Evolutionary conservation across 2,113 vertebrate species (phyloP).

Genomic region (Proteles cristata): DNA sequence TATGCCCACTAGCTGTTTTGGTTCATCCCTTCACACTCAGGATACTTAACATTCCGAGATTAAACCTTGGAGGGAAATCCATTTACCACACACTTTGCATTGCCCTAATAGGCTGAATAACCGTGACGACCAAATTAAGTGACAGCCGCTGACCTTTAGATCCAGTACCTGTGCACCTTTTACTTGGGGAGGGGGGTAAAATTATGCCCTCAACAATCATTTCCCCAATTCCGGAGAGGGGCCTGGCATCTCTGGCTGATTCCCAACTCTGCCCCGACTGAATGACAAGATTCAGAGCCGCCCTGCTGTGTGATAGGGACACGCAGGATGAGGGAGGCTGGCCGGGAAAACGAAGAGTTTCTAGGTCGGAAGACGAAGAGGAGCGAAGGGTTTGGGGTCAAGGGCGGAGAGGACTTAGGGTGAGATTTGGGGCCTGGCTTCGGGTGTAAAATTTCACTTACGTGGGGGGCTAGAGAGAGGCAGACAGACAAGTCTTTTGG

Average conservation of each 20-base stretch:
- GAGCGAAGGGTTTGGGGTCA: not conserved
- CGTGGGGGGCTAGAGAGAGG: not conserved
- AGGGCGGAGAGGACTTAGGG: not conserved
- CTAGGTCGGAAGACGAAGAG: not conserved
- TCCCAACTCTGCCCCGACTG: not conserved
- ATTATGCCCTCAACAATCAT: fast-evolving
- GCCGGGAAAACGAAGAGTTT: not conserved
- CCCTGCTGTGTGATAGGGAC: not conserved
- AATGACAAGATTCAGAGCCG: not conserved
- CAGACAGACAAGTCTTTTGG: not conserved
- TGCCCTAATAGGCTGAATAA: not conserved
- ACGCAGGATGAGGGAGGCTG: fast-evolving
- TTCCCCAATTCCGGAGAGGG: not conserved
- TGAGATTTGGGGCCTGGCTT: not conserved
- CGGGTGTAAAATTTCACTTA: not conserved
- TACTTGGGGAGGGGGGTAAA: not conserved
- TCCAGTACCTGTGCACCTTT: not conserved
- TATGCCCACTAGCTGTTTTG: not conserved
- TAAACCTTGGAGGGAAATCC: not conserved
- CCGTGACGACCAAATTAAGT: not conserved
- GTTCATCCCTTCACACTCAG: not conserved
- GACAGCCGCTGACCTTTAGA: not conserved
- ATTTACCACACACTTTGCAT: not conserved
- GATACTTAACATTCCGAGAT: not conserved
- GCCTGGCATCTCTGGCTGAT: not conserved